These are phyloP conservation scores for Panthera tigris DNA, from an alignment of 2,113 vertebrate species.

Conservation along the genomic window DNA sequence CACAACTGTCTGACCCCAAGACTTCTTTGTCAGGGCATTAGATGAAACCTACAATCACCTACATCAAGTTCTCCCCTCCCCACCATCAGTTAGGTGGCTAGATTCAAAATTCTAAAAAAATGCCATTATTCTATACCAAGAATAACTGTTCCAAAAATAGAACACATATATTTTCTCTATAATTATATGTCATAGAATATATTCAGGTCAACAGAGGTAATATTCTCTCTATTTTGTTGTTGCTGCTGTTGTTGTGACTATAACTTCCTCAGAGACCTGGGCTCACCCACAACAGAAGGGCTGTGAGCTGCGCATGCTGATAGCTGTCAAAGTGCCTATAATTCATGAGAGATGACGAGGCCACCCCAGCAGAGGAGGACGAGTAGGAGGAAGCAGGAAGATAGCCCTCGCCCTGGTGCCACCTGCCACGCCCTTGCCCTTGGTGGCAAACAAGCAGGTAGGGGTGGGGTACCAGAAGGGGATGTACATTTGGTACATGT, in stretches of 20 bases:
- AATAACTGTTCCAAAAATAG: neutral
- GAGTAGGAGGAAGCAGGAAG: neutral
- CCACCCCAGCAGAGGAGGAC: neutral
- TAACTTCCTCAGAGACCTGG: neutral
- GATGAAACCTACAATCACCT: neutral
- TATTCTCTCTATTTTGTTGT: neutral
- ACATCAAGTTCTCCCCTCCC: neutral
- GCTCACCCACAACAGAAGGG: neutral
- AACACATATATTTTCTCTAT: neutral
- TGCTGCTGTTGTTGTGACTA: neutral
- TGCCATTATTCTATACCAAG: neutral
- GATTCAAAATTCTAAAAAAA: neutral
- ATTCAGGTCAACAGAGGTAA: neutral
- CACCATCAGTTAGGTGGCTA: neutral
- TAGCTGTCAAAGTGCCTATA: neutral
- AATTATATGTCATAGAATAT: neutral
- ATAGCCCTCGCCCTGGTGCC: neutral
- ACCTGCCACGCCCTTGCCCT: neutral
- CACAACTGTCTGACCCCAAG: neutral
- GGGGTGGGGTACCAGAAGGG: neutral
- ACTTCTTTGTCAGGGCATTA: neutral
- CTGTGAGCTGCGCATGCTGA: neutral
- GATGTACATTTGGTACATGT: neutral
- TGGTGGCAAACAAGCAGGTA: neutral
- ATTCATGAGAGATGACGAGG: neutral